These are phyloP conservation scores for Anas platyrhynchos DNA, from an alignment of 2,113 vertebrate genomes.

Conservation along the genomic window DNA sequence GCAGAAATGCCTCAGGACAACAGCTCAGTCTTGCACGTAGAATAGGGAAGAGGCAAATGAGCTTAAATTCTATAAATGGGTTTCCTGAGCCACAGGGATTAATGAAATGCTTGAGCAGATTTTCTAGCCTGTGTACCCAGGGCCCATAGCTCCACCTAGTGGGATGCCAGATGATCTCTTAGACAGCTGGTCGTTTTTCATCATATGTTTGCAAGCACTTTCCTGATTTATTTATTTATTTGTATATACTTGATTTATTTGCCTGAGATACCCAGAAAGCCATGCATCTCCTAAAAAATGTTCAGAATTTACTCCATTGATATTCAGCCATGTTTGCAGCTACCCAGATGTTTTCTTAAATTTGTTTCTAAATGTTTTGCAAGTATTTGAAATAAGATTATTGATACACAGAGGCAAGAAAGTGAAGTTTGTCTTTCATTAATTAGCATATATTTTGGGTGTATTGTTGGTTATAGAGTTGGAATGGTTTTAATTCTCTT, in stretches of 20 bases:
- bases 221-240: neutral
- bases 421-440: neutral
- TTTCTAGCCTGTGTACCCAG: neutral
- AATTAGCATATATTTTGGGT: neutral
- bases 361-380: neutral
- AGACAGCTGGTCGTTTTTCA: neutral
- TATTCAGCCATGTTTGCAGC: neutral
- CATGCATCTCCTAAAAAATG: neutral
- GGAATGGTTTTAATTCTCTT: neutral
- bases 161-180: neutral
- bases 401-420: neutral
- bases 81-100: neutral
- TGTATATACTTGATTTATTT: neutral
- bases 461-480: neutral
- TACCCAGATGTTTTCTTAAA: neutral
- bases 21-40: neutral
- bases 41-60: neutral
- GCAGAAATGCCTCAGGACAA: neutral
- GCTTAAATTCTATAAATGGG: neutral
- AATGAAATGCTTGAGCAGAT: neutral
- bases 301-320: neutral
- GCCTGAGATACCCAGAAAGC: neutral
- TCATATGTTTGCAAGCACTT: neutral
- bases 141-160: slow-evolving; percentile 19
- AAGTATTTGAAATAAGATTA: neutral